These are phyloP conservation scores for Tupiocoris notatus DNA, from an alignment of 2,888 invertebrate genomes.

Conservation along the genomic window DNA sequence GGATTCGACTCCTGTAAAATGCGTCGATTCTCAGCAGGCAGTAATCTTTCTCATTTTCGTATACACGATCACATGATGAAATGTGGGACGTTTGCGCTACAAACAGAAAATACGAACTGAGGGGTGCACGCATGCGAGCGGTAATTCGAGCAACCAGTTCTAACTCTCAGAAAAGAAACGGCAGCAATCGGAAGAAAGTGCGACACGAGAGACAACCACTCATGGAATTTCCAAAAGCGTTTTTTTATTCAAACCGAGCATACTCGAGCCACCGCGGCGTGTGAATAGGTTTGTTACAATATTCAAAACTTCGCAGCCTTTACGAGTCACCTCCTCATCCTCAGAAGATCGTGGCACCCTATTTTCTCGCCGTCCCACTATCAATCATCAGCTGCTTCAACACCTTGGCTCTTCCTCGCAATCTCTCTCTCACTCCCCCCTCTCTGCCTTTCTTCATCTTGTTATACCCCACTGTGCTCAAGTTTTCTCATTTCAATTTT, in stretches of 20 bases:
- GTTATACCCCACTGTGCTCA: too few species aligned
- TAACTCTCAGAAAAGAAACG: too few species aligned
- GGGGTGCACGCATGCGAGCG: too few species aligned
- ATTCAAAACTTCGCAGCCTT: neutral
- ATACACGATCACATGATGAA: too few species aligned
- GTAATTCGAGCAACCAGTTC: too few species aligned
- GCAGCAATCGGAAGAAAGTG: neutral
- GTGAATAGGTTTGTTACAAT: neutral
- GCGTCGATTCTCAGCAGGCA: too few species aligned
- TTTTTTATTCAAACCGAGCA: neutral
- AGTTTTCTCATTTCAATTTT: constrained; percentile 38
- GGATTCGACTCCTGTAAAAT: too few species aligned
- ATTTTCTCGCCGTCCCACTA: constrained; percentile 6
- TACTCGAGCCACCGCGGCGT: neutral
- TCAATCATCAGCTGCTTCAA: constrained; percentile 36
- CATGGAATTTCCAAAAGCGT: neutral
- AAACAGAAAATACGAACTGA: too few species aligned
- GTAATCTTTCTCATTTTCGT: too few species aligned
- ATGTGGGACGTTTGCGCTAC: too few species aligned
- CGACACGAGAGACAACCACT: neutral
- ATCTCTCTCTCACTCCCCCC: constrained; percentile 2
- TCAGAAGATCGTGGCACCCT: neutral
- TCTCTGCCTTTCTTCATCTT: too few species aligned
- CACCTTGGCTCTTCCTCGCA: constrained; percentile 13
- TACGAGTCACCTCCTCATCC: neutral